Percentiles rank a stretch among this genome's conserved stretches.
These are phyloP conservation scores for Toxotes lorentzi DNA, from an alignment of 2,797 vertebrate genomes.

Conservation along the genomic window DNA sequence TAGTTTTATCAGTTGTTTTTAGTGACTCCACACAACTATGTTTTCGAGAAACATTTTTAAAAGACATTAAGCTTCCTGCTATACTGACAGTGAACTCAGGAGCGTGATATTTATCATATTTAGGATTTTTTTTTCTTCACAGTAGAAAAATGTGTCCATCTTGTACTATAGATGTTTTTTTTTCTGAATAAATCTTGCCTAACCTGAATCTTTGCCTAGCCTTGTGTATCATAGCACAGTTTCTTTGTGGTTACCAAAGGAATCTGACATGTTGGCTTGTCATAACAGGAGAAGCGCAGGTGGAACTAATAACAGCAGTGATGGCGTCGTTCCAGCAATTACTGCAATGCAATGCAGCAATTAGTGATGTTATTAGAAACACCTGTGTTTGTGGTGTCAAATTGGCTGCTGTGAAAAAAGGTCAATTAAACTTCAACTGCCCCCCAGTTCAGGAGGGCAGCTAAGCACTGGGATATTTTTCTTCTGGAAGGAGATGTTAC, in stretches of 20 bases:
- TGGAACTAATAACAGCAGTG: slow-evolving; percentile 33
- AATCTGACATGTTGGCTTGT: slow-evolving; percentile 13
- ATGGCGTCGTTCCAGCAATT: slow-evolving; percentile 9
- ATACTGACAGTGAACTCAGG: slow-evolving; percentile 5
- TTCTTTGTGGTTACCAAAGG: neutral
- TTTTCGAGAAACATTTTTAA: slow-evolving; percentile 19
- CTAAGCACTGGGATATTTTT: neutral
- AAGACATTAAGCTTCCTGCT: neutral
- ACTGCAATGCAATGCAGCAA: neutral
- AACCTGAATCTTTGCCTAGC: neutral
- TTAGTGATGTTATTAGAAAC: slow-evolving; percentile 30
- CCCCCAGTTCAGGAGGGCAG: neutral
- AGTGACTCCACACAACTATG: neutral
- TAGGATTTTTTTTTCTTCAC: neutral
- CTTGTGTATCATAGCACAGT: neutral
- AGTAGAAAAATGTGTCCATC: neutral
- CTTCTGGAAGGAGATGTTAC: neutral
- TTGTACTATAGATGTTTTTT: neutral
- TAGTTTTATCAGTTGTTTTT: neutral
- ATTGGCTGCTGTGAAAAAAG: slow-evolving; percentile 29
- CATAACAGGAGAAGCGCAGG: neutral
- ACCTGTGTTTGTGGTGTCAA: slow-evolving; percentile 29
- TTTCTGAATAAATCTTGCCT: slow-evolving; percentile 6
- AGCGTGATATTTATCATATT: slow-evolving; percentile 4
- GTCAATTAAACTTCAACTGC: slow-evolving; percentile 9